A percentile compares a stretch with the other conserved stretches of the same genome.
Conservation (phyloP, 2,888 invertebrate species). For the Galerucella calmariensis region DNA sequence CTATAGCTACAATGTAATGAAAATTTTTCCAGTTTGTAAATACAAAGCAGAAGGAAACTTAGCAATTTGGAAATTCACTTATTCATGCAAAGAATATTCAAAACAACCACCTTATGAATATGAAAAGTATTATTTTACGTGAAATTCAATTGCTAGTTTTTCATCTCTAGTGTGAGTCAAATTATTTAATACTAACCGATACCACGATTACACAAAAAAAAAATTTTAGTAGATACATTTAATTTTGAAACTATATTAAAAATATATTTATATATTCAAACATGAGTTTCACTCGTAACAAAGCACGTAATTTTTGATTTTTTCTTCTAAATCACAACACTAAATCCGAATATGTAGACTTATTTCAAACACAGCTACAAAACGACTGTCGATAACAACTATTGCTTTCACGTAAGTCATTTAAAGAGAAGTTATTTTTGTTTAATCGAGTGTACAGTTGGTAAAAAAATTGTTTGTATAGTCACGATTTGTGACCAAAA, state of each 20-base stretch:
- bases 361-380: no score
- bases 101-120: no score
- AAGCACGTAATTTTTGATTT: no score
- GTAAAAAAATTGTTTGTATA: neutral
- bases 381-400: no score
- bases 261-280: no score
- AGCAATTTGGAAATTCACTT: neutral
- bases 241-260: no score
- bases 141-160: neutral
- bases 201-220: neutral
- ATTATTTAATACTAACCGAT: neutral
- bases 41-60: neutral
- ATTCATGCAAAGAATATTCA: no score
- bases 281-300: no score
- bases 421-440: neutral
- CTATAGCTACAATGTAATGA: neutral
- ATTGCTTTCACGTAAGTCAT: no score
- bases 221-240: neutral
- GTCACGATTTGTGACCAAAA: neutral
- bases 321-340: no score
- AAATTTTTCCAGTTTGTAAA: conserved; percentile 3
- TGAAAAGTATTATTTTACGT: neutral
- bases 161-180: neutral
- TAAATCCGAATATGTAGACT: no score
- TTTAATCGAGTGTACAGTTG: neutral